Conservation (phyloP, 2,113 vertebrate species). For the Picathartes gymnocephalus region DNA sequence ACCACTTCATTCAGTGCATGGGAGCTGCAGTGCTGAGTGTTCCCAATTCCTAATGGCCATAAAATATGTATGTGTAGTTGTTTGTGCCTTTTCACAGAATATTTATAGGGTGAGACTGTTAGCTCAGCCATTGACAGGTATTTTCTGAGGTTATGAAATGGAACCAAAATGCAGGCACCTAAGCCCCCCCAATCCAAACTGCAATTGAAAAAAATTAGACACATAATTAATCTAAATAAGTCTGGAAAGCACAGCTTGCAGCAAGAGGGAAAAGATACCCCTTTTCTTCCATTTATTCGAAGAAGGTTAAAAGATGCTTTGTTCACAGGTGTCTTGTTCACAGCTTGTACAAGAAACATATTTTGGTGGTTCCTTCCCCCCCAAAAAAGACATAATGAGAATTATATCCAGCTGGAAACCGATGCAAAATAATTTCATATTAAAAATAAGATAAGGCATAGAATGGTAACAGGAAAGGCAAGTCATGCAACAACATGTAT, state of each 20-base stretch:
- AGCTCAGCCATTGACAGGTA: background rate
- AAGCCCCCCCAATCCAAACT: background rate
- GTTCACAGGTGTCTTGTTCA: background rate
- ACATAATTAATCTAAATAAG: background rate
- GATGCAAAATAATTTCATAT: background rate
- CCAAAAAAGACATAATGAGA: background rate
- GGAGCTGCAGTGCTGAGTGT: background rate
- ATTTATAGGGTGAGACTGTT: background rate
- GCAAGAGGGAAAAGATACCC: background rate
- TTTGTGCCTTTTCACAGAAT: background rate
- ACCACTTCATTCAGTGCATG: background rate
- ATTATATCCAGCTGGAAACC: background rate
- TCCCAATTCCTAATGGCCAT: background rate
- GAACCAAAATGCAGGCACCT: background rate
- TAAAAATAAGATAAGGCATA: background rate
- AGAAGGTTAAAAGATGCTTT: background rate
- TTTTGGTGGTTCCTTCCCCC: background rate
- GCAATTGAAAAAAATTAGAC: background rate
- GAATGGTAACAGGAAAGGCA: background rate
- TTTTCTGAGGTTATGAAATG: background rate
- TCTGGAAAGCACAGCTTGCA: background rate
- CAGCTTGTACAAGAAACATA: accelerated
- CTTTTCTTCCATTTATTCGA: background rate
- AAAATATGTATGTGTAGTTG: background rate
- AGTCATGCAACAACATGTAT: background rate